These are phyloP conservation scores for Parauchenoglanis ngamensis DNA, from an alignment of 2,797 vertebrate genomes.

Conservation along the genomic window DNA sequence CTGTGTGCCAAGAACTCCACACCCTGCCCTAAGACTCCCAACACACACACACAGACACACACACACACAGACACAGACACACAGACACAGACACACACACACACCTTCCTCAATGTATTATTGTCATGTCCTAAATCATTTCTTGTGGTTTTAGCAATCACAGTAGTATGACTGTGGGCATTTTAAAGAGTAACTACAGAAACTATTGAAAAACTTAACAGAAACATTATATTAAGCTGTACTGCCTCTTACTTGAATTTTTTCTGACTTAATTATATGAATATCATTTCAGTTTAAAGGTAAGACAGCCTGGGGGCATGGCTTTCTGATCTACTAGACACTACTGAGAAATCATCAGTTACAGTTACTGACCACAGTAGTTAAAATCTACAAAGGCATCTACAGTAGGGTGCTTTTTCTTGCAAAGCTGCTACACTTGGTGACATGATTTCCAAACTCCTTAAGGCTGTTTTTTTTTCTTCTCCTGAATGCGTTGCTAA, in stretches of 20 bases:
- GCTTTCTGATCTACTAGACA: background rate
- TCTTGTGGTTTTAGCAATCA: background rate
- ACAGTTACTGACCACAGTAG: background rate
- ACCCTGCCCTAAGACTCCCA: slow-evolving; percentile 17
- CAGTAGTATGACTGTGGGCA: background rate
- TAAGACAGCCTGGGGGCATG: background rate
- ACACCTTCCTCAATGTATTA: background rate
- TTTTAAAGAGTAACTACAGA: background rate
- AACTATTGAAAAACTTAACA: background rate
- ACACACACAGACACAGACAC: background rate
- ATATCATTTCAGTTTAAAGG: too few species aligned
- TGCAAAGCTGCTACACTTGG: background rate
- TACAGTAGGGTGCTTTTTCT: background rate
- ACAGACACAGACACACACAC: background rate
- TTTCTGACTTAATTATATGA: background rate
- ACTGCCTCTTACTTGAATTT: background rate
- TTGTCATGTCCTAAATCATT: background rate
- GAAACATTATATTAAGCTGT: background rate
- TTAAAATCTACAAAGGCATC: background rate
- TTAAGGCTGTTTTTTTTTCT: background rate
- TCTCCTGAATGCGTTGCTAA: background rate
- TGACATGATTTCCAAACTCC: background rate
- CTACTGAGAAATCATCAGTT: background rate
- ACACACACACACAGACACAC: background rate
- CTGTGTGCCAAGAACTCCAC: slow-evolving; percentile 7